phyloP scores from a whole-genome alignment of 2,888 invertebrate genomes.

The Diarsia rubi region DNA sequence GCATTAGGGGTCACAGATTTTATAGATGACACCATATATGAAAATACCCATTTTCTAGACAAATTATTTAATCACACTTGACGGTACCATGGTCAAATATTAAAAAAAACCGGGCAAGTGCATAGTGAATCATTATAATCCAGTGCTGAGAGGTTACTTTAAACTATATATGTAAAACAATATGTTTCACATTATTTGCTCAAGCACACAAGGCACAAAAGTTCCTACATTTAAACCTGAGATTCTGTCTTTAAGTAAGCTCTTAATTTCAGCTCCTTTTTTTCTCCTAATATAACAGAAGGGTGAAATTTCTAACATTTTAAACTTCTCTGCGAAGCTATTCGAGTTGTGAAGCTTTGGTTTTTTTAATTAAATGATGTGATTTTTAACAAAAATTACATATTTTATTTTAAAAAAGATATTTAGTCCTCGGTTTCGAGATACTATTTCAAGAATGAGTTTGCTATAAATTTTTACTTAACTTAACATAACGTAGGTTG shows the following conservation, averaged over 20 bases:
- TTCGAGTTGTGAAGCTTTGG: neutral
- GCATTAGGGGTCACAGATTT: neutral
- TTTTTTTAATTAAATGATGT: neutral
- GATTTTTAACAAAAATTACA: neutral
- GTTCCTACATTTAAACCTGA: constrained; percentile 1
- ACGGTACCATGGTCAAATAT: neutral
- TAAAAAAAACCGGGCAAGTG: too few relatives aligned
- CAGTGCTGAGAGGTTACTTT: too few relatives aligned
- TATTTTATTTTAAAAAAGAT: too few relatives aligned
- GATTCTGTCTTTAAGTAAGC: constrained; percentile 6
- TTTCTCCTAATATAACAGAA: constrained; percentile 25
- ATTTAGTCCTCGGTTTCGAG: too few relatives aligned
- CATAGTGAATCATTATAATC: neutral
- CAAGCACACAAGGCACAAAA: constrained; percentile 17
- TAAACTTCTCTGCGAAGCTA: neutral
- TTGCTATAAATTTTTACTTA: too few relatives aligned
- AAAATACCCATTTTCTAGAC: neutral
- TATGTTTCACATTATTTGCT: neutral
- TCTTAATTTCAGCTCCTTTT: constrained; percentile 30
- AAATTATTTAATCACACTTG: neutral
- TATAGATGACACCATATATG: neutral
- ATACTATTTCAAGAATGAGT: too few relatives aligned
- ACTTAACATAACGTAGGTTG: too few relatives aligned
- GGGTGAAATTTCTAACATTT: neutral
- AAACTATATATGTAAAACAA: neutral